Evolutionary conservation across 2,888 invertebrate genomes (phyloP).

Genomic region (Calameuta pallipes): DNA sequence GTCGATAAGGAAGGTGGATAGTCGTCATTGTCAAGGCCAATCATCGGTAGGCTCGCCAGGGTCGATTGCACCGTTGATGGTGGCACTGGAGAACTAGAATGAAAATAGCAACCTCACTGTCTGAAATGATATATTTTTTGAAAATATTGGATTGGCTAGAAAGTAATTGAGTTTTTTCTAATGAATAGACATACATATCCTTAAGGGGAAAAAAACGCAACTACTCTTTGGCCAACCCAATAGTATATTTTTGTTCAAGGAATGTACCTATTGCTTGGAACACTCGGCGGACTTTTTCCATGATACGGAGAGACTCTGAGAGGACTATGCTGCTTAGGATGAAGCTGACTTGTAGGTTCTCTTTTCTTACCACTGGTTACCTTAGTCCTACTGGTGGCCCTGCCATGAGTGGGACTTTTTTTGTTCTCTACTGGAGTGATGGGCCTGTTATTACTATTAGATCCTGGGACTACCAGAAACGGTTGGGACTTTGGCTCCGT

Average conservation of each 20-base stretch:
- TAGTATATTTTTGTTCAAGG: background rate
- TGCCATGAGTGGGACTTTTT: constrained; percentile 57
- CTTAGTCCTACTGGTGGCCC: constrained; percentile 59
- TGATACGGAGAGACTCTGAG: constrained; percentile 55
- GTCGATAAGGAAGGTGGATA: constrained; percentile 44
- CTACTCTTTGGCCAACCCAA: too few relatives aligned
- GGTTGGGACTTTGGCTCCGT: constrained; percentile 52
- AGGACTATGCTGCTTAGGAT: constrained; percentile 55
- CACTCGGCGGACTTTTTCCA: constrained; percentile 51
- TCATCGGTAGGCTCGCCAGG: constrained; percentile 81
- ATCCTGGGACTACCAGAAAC: constrained; percentile 38
- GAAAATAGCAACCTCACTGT: background rate
- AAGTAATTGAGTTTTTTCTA: too few relatives aligned
- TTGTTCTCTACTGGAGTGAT: constrained; percentile 55
- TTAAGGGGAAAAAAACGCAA: too few relatives aligned
- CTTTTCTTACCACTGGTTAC: constrained; percentile 61
- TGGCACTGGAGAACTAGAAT: constrained; percentile 72
- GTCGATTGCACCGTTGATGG: constrained; percentile 73
- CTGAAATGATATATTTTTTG: background rate
- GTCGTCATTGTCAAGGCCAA: constrained; percentile 75
- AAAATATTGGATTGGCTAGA: background rate
- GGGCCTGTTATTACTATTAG: constrained; percentile 42
- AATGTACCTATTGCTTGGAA: constrained; percentile 43
- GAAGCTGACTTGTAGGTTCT: constrained; percentile 55
- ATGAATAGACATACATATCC: too few relatives aligned